Percentiles rank a stretch among this genome's conserved stretches.
These are phyloP conservation scores for Dyspetes luteomarginatus DNA, from an alignment of 2,888 invertebrate genomes.

Conservation along the genomic window DNA sequence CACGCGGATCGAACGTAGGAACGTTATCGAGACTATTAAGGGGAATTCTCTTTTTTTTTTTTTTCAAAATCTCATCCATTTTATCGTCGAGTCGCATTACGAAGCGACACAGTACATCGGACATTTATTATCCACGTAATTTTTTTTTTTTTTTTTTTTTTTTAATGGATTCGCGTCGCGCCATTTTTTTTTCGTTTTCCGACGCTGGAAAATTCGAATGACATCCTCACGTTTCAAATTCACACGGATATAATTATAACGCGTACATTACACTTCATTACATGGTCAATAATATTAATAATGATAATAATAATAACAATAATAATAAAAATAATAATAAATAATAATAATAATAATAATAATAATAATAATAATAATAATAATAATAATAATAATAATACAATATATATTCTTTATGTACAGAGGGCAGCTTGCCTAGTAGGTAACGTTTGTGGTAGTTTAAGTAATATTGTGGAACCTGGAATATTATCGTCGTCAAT, in stretches of 20 bases:
- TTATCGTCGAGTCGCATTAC: constrained; percentile 33
- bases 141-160: constrained; percentile 43
- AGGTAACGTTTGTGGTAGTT: constrained; percentile 73
- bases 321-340: neutral
- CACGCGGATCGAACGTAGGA: constrained; percentile 38
- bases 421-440: constrained; percentile 81
- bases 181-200: constrained; percentile 40
- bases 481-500: constrained; percentile 60
- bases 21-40: constrained; percentile 17
- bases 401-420: constrained; percentile 77
- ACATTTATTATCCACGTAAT: constrained; percentile 2
- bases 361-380: constrained; percentile 52
- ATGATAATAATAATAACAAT: constrained; percentile 5
- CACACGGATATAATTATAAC: constrained; percentile 78
- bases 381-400: constrained; percentile 49
- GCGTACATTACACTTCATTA: constrained; percentile 81
- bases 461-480: constrained; percentile 71
- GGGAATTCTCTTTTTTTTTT: neutral
- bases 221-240: constrained; percentile 67
- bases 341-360: constrained; percentile 25
- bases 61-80: constrained; percentile 12
- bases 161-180: constrained; percentile 54
- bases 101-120: constrained; percentile 70
- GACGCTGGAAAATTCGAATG: constrained; percentile 43
- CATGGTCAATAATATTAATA: constrained; percentile 78